A percentile compares a stretch with the other conserved stretches of the same genome.
phyloP scores from a whole-genome alignment of 92 coral and sea anemone genomes.

The Epizoanthus rinbou region DNA sequence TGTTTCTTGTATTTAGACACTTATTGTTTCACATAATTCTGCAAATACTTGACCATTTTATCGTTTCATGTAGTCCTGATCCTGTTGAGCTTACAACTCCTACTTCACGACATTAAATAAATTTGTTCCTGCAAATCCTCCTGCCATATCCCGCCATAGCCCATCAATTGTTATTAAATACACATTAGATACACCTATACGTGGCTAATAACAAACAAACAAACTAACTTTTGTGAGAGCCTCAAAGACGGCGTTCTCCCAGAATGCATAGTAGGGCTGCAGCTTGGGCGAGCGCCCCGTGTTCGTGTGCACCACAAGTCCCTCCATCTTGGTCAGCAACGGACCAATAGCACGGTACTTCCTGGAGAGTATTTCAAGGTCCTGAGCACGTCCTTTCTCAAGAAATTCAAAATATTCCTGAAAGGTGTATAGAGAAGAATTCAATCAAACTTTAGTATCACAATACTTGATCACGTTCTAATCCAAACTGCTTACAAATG shows the following conservation, averaged over 20 bases:
- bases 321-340: slow-evolving; percentile 97
- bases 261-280: slow-evolving; percentile 90
- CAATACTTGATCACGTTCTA: background rate
- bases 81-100: too few relatives aligned
- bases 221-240: slow-evolving; percentile 81
- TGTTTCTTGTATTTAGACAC: too few relatives aligned
- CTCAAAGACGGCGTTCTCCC: slow-evolving; percentile 92
- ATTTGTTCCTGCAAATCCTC: too few relatives aligned
- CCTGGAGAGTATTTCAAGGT: slow-evolving; percentile 81
- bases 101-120: too few relatives aligned
- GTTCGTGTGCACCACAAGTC: slow-evolving; percentile 96
- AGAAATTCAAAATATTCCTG: slow-evolving; percentile 96
- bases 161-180: background rate
- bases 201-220: background rate
- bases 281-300: slow-evolving; percentile 90
- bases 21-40: too few relatives aligned
- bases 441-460: background rate
- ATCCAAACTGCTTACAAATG: background rate
- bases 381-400: slow-evolving; percentile 76
- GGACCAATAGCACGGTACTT: slow-evolving; percentile 98
- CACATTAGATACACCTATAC: background rate
- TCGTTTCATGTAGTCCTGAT: too few relatives aligned
- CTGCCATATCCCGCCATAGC: too few relatives aligned
- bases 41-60: too few relatives aligned
- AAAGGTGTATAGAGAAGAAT: background rate